Percentiles rank a stretch among this genome's conserved stretches.
Conservation (phyloP, 2,797 vertebrate genomes). For the Cryptoprocta ferox region DNA sequence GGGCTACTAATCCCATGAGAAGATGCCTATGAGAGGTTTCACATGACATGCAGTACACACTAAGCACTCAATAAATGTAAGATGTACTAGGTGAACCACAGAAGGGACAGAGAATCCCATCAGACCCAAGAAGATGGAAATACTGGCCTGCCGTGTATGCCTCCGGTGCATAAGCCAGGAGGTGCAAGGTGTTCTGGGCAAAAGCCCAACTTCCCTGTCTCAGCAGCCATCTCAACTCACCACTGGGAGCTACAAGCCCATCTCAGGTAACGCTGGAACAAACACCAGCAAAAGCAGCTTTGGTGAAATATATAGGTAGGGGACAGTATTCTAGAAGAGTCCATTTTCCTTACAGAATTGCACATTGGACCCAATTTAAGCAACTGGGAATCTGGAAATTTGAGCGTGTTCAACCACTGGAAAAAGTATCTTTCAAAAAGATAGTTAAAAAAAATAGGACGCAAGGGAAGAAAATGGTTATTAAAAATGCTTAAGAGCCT, state of each 20-base stretch:
- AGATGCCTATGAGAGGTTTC: neutral
- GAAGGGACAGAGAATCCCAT: neutral
- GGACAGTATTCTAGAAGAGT: conserved; percentile 45
- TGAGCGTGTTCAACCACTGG: conserved; percentile 71
- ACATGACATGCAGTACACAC: neutral
- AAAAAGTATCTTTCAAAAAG: conserved; percentile 79
- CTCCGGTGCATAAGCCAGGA: neutral
- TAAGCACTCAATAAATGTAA: neutral
- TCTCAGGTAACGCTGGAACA: neutral
- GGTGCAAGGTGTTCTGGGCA: neutral
- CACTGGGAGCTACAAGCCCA: neutral
- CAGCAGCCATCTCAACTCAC: neutral
- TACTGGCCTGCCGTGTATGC: accelerated
- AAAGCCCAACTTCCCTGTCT: neutral
- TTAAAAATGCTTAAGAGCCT: conserved; percentile 84
- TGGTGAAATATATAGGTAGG: neutral
- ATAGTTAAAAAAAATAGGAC: conserved; percentile 60
- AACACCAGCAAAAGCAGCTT: neutral
- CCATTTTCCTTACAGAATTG: conserved; percentile 51
- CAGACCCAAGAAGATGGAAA: neutral
- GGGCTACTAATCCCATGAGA: neutral
- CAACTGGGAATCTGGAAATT: conserved; percentile 72
- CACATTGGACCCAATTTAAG: conserved; percentile 63
- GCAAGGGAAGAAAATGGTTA: conserved; percentile 77
- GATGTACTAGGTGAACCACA: neutral